Percentiles rank a stretch among this genome's conserved stretches.
phyloP scores from a whole-genome alignment of 2,113 vertebrate species.

The Amblyornis subalaris region DNA sequence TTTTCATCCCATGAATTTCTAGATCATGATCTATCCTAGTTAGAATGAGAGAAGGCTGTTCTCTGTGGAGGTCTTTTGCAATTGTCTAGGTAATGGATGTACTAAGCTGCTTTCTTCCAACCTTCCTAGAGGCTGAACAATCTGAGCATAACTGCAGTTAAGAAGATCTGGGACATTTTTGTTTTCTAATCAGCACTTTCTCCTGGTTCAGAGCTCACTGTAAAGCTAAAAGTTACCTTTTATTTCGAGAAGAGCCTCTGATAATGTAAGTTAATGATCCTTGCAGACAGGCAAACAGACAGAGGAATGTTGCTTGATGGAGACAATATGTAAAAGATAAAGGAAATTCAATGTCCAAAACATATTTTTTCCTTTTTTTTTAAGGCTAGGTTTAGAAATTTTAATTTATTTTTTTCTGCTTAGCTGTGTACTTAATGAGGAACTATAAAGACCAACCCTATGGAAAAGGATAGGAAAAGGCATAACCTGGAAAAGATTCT shows the following conservation, averaged over 20 bases:
- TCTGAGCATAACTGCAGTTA: background rate
- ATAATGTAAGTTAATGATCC: background rate
- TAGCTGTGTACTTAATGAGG: background rate
- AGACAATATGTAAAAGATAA: background rate
- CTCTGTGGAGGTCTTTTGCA: background rate
- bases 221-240: background rate
- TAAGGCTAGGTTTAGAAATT: background rate
- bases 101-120: background rate
- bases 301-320: background rate
- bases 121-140: background rate
- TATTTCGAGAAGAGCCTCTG: background rate
- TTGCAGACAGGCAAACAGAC: background rate
- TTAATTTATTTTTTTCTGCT: background rate
- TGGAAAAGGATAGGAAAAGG: background rate
- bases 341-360: background rate
- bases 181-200: background rate
- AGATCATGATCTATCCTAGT: background rate
- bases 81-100: background rate
- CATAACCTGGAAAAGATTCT: background rate
- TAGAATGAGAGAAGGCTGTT: background rate
- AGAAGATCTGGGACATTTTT: background rate
- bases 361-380: rapidly evolving
- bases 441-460: background rate
- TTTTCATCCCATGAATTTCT: background rate
- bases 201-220: background rate